Evolutionary conservation across 2,888 invertebrate genomes (phyloP), one percentile per base, ranked within the genome.

Genomic region (Polyploca ridens): DNA sequence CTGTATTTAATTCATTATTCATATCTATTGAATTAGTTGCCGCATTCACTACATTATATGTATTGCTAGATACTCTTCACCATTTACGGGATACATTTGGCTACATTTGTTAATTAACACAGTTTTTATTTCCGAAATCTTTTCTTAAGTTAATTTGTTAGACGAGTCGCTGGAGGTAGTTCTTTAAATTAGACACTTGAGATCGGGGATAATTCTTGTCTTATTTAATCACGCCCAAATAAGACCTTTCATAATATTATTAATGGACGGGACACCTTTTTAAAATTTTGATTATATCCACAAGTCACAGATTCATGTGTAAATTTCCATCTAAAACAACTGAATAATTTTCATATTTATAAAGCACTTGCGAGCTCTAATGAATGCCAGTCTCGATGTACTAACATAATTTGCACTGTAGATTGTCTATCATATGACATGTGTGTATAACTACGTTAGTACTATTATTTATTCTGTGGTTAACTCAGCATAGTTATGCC

Each of bases 1-100:
- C 72, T 69, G 70, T 63, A 58, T 63, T 73, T 67, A 69, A 78
- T 81, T 81, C 67, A 79, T 78, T 81, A 82, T 80, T 83, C 75
- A 82, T 75, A 76, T 38, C 38, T 38, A 38, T 76, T 68, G 72
- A 75, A 79, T 77, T 79, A 73, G 72, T 71, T 73, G 65, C 63
- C 63, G 66, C 62, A 62, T 62, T 62, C 62, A 59, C 66, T 57
- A 64, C 35, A 35, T n/a, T 8, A n/a, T 35, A 4, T 35, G 27
- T 16, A 35, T 59, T 46, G 33, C 5, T 38, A 41, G 41, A 41
- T n/a, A n/a, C n/a, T n/a, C n/a, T n/a, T n/a, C n/a, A n/a, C n/a
- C n/a, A n/a, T n/a, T n/a, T n/a, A n/a, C n/a, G n/a, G n/a, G n/a
- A n/a, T 41, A 10, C 57, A 61, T 33, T 7, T 49, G 10, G 35